Percentiles rank a stretch among this genome's conserved stretches.
Evolutionary conservation across 2,113 vertebrate genomes (phyloP).

Genomic region (human): DNA sequence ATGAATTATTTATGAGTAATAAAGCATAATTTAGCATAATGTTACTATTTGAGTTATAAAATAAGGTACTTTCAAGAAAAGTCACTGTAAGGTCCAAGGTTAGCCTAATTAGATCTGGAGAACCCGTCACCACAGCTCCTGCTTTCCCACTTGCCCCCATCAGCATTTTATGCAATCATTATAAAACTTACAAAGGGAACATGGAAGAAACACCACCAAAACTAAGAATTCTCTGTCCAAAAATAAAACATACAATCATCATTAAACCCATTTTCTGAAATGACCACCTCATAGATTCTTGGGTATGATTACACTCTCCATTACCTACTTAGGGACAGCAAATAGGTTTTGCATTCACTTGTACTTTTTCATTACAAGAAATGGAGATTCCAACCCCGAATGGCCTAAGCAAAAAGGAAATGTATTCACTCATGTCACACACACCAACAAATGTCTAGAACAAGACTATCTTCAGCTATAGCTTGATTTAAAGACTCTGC

Average conservation of each 20-base stretch:
- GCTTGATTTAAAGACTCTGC: background rate
- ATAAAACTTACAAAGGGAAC: background rate
- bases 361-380: background rate
- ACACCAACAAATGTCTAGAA: background rate
- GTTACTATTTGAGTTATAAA: constrained; percentile 20
- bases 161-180: background rate
- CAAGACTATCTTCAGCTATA: background rate
- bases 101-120: background rate
- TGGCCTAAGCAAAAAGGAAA: background rate
- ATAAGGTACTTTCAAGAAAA: constrained; percentile 28
- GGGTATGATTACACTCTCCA: background rate
- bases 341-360: background rate
- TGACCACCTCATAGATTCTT: background rate
- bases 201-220: background rate
- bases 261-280: background rate
- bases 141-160: background rate
- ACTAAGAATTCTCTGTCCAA: background rate
- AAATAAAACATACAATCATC: background rate
- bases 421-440: background rate
- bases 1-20: constrained; percentile 39
- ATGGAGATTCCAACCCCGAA: background rate
- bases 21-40: constrained; percentile 31
- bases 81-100: background rate
- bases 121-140: background rate
- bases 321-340: background rate